Conservation (phyloP, 1,140 invertebrate genomes). For the Heliconius hermathena region DNA sequence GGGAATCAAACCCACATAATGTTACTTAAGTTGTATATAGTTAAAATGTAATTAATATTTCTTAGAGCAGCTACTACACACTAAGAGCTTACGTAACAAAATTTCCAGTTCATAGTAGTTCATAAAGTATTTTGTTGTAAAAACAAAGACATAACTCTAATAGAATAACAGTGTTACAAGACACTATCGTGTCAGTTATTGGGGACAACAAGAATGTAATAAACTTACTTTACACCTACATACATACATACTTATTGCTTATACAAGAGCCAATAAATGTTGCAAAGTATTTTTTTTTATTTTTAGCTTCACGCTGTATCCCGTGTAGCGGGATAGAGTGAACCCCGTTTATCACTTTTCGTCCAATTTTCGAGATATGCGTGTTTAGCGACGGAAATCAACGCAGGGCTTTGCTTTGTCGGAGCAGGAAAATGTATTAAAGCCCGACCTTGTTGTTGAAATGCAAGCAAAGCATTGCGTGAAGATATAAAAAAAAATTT, state of each 20-base stretch:
- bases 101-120: neutral
- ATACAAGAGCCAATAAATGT: neutral
- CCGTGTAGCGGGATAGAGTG: neutral
- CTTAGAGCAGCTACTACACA: neutral
- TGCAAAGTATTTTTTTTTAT: neutral
- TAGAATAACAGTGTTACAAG: conserved; percentile 6
- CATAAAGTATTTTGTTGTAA: neutral
- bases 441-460: too few relatives aligned
- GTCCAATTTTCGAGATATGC: too few relatives aligned
- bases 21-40: too few relatives aligned
- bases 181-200: neutral
- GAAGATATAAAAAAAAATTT: too few relatives aligned
- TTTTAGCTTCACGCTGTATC: too few relatives aligned
- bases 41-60: neutral
- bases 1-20: neutral
- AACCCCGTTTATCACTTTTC: too few relatives aligned
- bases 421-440: too few relatives aligned
- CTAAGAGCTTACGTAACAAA: neutral
- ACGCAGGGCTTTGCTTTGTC: too few relatives aligned
- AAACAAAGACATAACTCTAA: neutral
- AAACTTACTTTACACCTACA: neutral
- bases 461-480: too few relatives aligned
- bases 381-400: too few relatives aligned
- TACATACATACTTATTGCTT: too few relatives aligned
- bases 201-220: neutral